Evolutionary conservation across 2,888 invertebrate genomes (phyloP).

Genomic region (Xestia sexstrigata): DNA sequence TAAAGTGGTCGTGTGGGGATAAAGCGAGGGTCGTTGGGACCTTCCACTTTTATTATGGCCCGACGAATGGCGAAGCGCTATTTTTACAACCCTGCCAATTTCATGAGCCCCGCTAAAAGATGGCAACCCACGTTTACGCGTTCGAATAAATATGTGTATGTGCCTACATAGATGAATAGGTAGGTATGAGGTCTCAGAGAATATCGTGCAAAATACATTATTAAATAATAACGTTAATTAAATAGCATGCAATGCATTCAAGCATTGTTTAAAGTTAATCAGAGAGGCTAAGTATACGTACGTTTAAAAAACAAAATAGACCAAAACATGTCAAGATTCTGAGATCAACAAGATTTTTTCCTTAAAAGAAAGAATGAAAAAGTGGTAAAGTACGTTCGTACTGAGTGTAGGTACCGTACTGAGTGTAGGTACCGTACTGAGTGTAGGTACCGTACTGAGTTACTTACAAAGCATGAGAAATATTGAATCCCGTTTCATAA

Average conservation of each 20-base stretch:
- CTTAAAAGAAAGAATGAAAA: too few relatives aligned
- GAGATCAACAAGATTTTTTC: too few relatives aligned
- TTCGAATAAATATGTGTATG: constrained; percentile 62
- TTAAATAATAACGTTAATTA: neutral
- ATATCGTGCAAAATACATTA: neutral
- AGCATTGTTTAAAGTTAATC: neutral
- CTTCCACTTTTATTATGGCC: constrained; percentile 84
- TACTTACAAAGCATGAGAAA: neutral
- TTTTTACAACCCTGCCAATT: constrained; percentile 86
- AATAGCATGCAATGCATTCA: neutral
- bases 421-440: too few relatives aligned
- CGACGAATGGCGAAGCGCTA: constrained; percentile 83
- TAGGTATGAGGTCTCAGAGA: neutral
- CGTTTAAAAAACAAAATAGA: neutral
- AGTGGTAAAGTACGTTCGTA: neutral
- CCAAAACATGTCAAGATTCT: too few relatives aligned
- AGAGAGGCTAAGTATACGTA: neutral
- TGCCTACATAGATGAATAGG: constrained; percentile 23
- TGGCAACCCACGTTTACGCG: constrained; percentile 80
- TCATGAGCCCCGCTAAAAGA: constrained; percentile 83
- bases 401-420: too few relatives aligned
- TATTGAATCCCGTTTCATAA: neutral
- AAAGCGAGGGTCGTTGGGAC: constrained; percentile 86
- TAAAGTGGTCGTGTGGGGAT: constrained; percentile 87
- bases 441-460: neutral